Conservation (phyloP, 2,113 vertebrate genomes). For the Cranoglanis bouderius region DNA sequence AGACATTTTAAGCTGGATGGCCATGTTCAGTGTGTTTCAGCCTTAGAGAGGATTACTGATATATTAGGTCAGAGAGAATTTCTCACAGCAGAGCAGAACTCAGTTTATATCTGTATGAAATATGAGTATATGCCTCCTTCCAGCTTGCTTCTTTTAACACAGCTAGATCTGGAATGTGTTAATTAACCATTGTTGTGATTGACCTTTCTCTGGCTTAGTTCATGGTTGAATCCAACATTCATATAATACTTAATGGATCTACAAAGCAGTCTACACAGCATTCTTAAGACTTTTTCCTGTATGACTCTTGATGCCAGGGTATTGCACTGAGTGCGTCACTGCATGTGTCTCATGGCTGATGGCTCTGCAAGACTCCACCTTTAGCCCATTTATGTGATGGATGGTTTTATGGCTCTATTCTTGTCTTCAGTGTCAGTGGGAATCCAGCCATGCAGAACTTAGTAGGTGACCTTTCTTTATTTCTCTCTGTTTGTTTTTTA, state of each 20-base stretch:
- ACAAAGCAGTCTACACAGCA: constrained; percentile 10
- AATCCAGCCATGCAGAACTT: constrained; percentile 47
- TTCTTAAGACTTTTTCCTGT: constrained; percentile 44
- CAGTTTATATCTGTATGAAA: constrained; percentile 27
- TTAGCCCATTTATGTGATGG: constrained; percentile 66
- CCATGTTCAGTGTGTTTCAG: constrained; percentile 42
- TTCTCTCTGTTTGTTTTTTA: constrained; percentile 46
- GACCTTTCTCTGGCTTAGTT: constrained; percentile 27
- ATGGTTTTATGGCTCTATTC: constrained; percentile 75
- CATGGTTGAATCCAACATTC: not conserved
- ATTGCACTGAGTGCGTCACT: constrained; percentile 20
- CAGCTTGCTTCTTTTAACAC: constrained; percentile 21
- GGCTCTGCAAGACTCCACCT: constrained; percentile 52
- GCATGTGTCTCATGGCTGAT: constrained; percentile 45
- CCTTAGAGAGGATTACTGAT: constrained; percentile 48
- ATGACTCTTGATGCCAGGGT: constrained; percentile 39
- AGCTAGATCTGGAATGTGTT: constrained; percentile 1
- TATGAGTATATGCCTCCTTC: constrained; percentile 16
- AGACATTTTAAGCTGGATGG: constrained; percentile 51
- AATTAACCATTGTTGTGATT: constrained; percentile 22
- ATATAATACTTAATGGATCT: not conserved
- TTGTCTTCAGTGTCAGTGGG: constrained; percentile 62
- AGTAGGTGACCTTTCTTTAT: constrained; percentile 67
- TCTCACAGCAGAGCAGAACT: constrained; percentile 38
- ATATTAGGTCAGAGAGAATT: constrained; percentile 27